Base-by-base conservation (phyloP, 2,888 invertebrate species). In the Acrocera orbiculus region DNA sequence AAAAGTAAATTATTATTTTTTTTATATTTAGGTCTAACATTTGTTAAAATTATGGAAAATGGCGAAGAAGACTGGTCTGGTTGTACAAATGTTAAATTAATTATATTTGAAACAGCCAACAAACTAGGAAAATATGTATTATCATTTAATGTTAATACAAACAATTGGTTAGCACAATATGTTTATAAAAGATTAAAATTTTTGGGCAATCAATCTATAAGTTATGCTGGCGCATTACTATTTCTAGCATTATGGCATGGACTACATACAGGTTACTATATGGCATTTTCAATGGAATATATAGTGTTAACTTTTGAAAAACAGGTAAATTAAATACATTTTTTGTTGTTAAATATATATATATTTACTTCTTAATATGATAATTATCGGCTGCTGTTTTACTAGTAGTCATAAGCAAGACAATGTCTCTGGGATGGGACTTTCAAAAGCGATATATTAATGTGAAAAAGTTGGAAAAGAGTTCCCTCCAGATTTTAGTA, bases 211-310 rank as follows among this genome's bases (percentile, higher is more conserved):
- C 71, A 79, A 14, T 67, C 67, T 25, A 61, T 75, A 3, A 93
- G 93, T 41, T 95, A 96, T 56, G 63, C 73, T 1, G 66, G 72
- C 1, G 83, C 93, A 0, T 62, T 98, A 25, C 36, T 73, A 1
- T 96, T 93, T 61, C 69, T 98, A 24, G 90, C 96, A 0, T 51
- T 92, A 1, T 96, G 96, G 96, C 96, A 96, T 58, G 96, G 96
- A 9, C 74, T 87, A 33, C 82, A 89, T 52, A 75, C 82, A 8
- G 95, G 96, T 2, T 98, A 98, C 52, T 96, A 92, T 54, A 65
- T 85, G 49, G 80, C 83, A 28, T 96, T 96, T 65, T 68, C 83
- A 36, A 75, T 89, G 58, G 96, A 96, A 53, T 93, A 90, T 53
- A 61, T 85, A 20, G 76, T 86, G 20, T 81, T 92, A 55, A 72